Base-by-base conservation (phyloP, 2,113 vertebrate genomes). In the Lipotes vexillifer region DNA sequence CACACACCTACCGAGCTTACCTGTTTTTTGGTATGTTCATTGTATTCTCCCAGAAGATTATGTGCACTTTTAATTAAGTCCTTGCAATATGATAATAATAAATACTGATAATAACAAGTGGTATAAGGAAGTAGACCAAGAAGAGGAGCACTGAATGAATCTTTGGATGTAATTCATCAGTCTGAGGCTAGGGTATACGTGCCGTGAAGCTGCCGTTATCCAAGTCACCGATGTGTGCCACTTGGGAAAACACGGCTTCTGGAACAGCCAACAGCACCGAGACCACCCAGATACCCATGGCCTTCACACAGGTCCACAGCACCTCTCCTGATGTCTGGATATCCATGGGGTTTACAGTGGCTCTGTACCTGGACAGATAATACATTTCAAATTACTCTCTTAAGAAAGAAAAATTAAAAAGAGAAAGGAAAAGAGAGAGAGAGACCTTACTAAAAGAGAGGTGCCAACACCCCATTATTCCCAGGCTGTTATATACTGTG, bases 261-360 rank as follows among this genome's bases (percentile, higher is more conserved):
- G 99, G 99, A 27, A 99, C 97, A 5, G 99, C 99, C 55, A 99
- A 98, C 92, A 99, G 95, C 96, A 99, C 77, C 0, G 99, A 99
- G 97, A 99, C 94, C 27, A 99, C 97, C 99, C 99, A 99, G 97
- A 99, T 99, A 61, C 98, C 99, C 46, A 98, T 63, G 0, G 99
- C 99, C 97, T 99, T 99, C 82, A 99, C 84, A 77, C 99, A 99
- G 21, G 99, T 99, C 99, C 99, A 99, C 90, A 99, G 98, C 93
- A 99, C 98, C 0, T 99, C 99, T 8, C 99, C 98, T 77, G 99
- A 99, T 0, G 98, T 98, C 98, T 99, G 99, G 98, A 99, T 99
- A 97, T 99, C 99, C 99, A 99, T 99, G 65, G 99, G 99, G 98
- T 99, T 99, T 80, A 99, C 99, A 2, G 99, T 99, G 31, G 99